phyloP scores from a whole-genome alignment of 2,113 vertebrate species.

The Okapia johnstoni region DNA sequence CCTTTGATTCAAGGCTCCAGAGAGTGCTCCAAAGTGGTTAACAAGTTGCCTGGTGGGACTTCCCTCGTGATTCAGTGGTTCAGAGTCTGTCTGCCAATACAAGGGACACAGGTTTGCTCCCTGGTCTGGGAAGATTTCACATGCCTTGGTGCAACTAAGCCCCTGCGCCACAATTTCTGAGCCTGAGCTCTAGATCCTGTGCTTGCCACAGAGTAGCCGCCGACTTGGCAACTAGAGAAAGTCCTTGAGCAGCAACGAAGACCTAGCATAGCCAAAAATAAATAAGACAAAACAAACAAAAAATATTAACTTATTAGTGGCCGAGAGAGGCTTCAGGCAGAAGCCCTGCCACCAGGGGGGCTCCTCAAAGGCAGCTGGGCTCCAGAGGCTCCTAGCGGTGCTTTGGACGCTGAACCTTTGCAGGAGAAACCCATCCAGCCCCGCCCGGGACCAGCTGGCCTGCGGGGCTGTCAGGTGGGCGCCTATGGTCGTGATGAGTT shows the following conservation, averaged over 20 bases:
- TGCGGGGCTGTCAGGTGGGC: not conserved
- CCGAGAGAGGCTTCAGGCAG: not conserved
- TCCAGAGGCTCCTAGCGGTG: not conserved
- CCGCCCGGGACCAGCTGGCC: not conserved
- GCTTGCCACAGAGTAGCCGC: not conserved
- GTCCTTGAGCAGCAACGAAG: not conserved
- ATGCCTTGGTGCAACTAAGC: not conserved
- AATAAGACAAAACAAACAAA: not conserved
- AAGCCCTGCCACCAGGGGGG: not conserved
- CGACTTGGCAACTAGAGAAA: not conserved
- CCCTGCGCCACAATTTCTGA: accelerated
- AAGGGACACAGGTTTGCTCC: not conserved
- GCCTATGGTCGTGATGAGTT: not conserved
- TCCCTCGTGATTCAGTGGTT: not conserved
- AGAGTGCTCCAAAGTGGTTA: not conserved
- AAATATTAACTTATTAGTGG: not conserved
- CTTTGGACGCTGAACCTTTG: not conserved
- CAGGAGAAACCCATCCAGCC: not conserved
- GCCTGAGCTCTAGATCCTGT: not conserved
- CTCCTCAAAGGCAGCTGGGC: not conserved
- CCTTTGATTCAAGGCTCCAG: not conserved
- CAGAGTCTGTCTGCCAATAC: not conserved
- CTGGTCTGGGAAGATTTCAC: not conserved
- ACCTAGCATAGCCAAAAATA: not conserved
- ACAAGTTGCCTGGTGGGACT: not conserved